Evolutionary conservation across 1,140 invertebrate genomes (phyloP), one percentile per base, ranked within the genome.

Genomic region (Platorchestia sp.): DNA sequence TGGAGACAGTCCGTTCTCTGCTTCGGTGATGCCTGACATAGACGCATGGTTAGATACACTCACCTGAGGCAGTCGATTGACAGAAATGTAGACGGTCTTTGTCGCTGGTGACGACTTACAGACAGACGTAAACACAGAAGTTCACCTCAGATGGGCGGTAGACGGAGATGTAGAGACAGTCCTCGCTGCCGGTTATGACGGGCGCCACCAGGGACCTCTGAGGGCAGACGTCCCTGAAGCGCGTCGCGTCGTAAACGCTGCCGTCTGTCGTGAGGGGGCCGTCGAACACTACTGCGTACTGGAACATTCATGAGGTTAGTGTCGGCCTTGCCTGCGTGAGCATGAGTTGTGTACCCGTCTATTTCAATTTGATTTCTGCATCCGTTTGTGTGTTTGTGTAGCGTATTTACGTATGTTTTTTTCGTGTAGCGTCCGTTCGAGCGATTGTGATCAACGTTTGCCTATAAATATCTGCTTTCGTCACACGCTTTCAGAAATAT

Each of bases 91-190:
- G 19, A 51, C 47, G 19, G 47, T n/a, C 47, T 51, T 19, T 51
- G 42, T 86, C 45, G 47, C 47, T 51, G 47, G 19, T 51, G 47
- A 51, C 19, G 47, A 51, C n/a, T n/a, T n/a, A n/a, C 47, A 51
- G 47, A 51, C 47, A 51, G 47, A 51, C 47, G 19, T 6, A 51
- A 6, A 19, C 19, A 51, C 47, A 75, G 59, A 75, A 10, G 3
- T 36, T 75, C 27, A 75, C 59, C 59, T 75, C 59, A 75, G 59
- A 75, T 16, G 96, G 96, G 27, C 95, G 86, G 59, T 96, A 96
- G 1, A 96, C 95, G 89, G 95, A 95, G 95, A 96, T 90, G 86
- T 87, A 86, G 53, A 96, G 96, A 86, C 96, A 96, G 45, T 96
- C 95, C 44, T 96, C 96, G 41, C 95, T 87, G 0, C 96, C 96